Conservation (phyloP, 2,113 vertebrate genomes). For the Accipiter virgatus region DNA sequence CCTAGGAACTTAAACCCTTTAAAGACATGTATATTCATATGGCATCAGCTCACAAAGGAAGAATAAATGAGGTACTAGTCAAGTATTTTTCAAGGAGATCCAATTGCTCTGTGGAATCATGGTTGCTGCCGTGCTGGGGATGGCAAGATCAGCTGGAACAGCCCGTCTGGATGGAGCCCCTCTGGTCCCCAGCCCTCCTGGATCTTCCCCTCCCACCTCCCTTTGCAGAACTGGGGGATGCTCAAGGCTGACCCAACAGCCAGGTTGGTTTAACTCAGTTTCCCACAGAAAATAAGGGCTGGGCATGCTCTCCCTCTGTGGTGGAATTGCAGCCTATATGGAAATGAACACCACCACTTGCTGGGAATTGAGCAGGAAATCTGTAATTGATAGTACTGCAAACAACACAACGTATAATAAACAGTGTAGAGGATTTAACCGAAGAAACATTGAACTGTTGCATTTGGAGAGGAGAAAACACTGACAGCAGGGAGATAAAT, state of each 20-base stretch:
- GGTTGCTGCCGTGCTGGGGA: neutral
- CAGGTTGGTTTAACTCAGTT: neutral
- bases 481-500: neutral
- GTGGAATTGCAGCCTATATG: neutral
- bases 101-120: rapidly evolving
- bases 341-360: neutral
- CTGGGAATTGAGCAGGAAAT: neutral
- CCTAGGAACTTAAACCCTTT: neutral
- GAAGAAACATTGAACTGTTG: neutral
- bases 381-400: neutral
- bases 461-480: neutral
- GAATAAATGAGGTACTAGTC: neutral
- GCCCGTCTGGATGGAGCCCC: neutral
- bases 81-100: neutral
- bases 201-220: neutral
- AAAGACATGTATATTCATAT: neutral
- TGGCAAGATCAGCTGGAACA: rapidly evolving
- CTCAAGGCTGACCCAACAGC: neutral
- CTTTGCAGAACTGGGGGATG: neutral
- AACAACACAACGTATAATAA: neutral
- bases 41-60: neutral
- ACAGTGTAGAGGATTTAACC: neutral
- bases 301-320: rapidly evolving
- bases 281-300: neutral
- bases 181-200: neutral